Evolutionary conservation across 2,797 vertebrate species (phyloP).

Genomic region (Glyptemys insculpta): DNA sequence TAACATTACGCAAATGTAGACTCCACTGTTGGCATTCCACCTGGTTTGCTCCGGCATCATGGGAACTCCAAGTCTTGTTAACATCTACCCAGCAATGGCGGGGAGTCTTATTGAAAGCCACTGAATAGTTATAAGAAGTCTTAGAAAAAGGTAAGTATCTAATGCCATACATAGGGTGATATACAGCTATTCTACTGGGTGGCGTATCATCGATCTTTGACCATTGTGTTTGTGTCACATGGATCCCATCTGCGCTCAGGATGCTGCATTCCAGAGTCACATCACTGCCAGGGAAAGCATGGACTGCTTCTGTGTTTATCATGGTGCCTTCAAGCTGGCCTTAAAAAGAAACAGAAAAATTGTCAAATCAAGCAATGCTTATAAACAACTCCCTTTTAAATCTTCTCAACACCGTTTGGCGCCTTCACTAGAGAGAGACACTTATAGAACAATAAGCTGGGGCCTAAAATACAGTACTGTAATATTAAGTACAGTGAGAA

Average conservation of each 20-base stretch:
- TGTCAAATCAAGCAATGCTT: not conserved
- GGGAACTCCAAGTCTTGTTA: not conserved
- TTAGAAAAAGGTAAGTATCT: not conserved
- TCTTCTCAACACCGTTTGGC: not conserved
- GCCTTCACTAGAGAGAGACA: not conserved
- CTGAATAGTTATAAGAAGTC: slow-evolving; percentile 33
- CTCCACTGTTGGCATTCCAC: slow-evolving; percentile 34
- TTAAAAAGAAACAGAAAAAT: slow-evolving; percentile 26
- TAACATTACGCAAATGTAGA: slow-evolving; percentile 68
- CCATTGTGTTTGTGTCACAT: slow-evolving; percentile 75
- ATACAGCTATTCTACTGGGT: slow-evolving; percentile 52
- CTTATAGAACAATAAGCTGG: accelerated
- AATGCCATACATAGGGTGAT: slow-evolving; percentile 58
- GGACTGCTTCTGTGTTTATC: slow-evolving; percentile 22
- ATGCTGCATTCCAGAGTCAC: slow-evolving; percentile 64
- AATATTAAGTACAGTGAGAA: not conserved
- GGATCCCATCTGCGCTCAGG: not conserved
- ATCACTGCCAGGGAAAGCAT: slow-evolving; percentile 22
- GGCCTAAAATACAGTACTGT: not conserved
- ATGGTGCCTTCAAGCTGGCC: not conserved
- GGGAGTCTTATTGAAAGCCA: not conserved
- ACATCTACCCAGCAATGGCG: not conserved
- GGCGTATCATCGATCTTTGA: slow-evolving; percentile 27
- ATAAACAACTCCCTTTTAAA: not conserved
- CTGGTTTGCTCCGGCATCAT: accelerated